Conservation (phyloP, 2,797 vertebrate species). For the Tragopan temminckii region DNA sequence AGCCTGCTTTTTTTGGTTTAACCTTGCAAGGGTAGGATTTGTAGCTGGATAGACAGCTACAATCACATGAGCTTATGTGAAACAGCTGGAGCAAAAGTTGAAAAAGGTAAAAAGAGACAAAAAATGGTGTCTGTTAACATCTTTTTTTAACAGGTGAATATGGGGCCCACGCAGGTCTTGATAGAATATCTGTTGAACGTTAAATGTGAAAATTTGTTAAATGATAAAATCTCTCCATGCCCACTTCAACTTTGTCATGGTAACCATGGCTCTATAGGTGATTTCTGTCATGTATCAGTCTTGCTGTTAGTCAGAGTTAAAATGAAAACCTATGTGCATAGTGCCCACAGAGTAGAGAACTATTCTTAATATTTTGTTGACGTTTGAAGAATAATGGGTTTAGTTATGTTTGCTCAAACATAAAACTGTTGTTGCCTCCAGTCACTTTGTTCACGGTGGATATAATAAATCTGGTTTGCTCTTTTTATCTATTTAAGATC, state of each 20-base stretch:
- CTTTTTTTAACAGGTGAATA: not conserved
- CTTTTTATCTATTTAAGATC: constrained; percentile 16
- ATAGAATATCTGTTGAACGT: not conserved
- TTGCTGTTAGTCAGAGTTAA: not conserved
- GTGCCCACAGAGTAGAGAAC: not conserved
- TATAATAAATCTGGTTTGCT: constrained; percentile 18
- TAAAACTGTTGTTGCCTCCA: constrained; percentile 5
- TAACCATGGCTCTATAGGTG: not conserved
- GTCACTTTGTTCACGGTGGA: not conserved
- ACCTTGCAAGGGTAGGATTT: not conserved
- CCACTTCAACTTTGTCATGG: not conserved
- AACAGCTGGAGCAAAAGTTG: not conserved
- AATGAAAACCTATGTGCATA: not conserved
- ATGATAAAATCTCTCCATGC: not conserved
- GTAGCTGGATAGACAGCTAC: not conserved
- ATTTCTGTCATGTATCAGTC: not conserved
- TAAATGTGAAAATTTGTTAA: not conserved
- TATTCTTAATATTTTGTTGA: not conserved
- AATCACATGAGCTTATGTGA: not conserved
- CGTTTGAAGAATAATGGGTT: constrained; percentile 9
- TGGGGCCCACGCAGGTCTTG: not conserved
- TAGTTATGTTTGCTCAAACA: constrained; percentile 35
- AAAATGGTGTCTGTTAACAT: not conserved
- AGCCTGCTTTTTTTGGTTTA: not conserved
- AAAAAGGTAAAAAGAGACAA: not conserved